Evolutionary conservation across 2,113 vertebrate genomes (phyloP).

Genomic region (Hyla sarda): DNA sequence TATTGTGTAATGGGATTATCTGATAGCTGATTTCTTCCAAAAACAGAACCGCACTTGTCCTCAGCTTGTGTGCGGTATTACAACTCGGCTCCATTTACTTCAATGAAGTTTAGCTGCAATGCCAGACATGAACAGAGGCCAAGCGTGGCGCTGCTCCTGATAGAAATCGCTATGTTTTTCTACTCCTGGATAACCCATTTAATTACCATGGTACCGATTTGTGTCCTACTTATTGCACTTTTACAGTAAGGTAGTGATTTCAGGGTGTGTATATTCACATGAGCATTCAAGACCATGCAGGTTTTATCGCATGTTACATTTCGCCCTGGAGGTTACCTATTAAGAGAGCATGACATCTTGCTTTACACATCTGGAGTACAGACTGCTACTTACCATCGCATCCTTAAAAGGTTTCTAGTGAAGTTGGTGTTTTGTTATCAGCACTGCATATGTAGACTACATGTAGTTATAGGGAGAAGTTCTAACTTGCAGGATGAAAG

Average conservation of each 20-base stretch:
- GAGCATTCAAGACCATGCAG: slow-evolving; percentile 43
- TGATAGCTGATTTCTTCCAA: too few species aligned
- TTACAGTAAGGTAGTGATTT: neutral
- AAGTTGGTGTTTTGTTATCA: neutral
- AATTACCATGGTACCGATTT: neutral
- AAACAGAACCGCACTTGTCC: too few species aligned
- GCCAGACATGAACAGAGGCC: too few species aligned
- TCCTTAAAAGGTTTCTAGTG: neutral
- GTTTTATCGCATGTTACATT: slow-evolving; percentile 34
- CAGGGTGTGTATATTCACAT: slow-evolving; percentile 15
- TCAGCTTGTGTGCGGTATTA: too few species aligned
- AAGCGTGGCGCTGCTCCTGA: too few species aligned
- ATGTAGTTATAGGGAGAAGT: neutral
- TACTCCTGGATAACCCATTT: too few species aligned
- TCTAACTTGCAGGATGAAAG: neutral
- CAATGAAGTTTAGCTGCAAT: too few species aligned
- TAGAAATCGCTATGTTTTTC: too few species aligned
- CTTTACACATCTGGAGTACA: slow-evolving; percentile 32
- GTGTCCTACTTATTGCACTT: too few species aligned
- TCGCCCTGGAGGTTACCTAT: slow-evolving; percentile 19
- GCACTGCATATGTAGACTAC: neutral
- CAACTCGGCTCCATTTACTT: too few species aligned
- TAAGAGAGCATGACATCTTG: slow-evolving; percentile 24
- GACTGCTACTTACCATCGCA: neutral
- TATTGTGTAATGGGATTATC: neutral